A percentile compares a stretch with the other conserved stretches of the same genome.
Evolutionary conservation across 2,113 vertebrate genomes (phyloP).

Genomic region (Hassar affinis): DNA sequence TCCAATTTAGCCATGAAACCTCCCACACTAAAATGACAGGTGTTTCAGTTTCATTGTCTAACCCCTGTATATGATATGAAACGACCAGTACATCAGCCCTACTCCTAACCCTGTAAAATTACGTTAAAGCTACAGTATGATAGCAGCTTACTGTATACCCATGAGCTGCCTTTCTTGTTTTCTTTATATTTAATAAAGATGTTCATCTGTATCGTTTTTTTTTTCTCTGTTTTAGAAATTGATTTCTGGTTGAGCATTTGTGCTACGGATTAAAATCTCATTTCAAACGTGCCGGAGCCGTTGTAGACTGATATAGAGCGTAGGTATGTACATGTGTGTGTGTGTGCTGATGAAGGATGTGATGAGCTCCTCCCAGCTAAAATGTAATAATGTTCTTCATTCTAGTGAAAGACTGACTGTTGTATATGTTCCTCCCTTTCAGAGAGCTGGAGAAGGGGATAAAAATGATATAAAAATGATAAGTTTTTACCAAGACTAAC

Average conservation of each 20-base stretch:
- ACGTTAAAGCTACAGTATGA: background rate
- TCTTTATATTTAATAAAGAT: background rate
- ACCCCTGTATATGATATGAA: too few species aligned
- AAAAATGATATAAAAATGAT: background rate
- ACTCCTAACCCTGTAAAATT: background rate
- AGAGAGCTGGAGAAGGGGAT: background rate
- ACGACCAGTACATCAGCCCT: too few species aligned
- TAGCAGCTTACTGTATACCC: background rate
- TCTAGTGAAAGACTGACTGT: too few species aligned
- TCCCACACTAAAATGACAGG: too few species aligned
- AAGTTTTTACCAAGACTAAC: background rate
- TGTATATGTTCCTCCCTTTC: background rate
- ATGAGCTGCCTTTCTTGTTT: background rate
- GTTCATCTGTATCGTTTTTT: too few species aligned
- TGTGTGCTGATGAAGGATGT: background rate
- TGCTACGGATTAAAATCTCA: background rate
- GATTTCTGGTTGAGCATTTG: background rate
- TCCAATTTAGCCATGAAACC: too few species aligned
- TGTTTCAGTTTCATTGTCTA: too few species aligned
- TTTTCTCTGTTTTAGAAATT: background rate
- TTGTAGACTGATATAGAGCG: background rate
- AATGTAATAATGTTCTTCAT: background rate
- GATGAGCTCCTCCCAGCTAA: constrained; percentile 2
- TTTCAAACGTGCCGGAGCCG: background rate
- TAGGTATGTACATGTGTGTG: constrained; percentile 2